A percentile compares a stretch with the other conserved stretches of the same genome.
phyloP scores from a whole-genome alignment of 2,888 invertebrate species.

The Melipona beecheii region DNA sequence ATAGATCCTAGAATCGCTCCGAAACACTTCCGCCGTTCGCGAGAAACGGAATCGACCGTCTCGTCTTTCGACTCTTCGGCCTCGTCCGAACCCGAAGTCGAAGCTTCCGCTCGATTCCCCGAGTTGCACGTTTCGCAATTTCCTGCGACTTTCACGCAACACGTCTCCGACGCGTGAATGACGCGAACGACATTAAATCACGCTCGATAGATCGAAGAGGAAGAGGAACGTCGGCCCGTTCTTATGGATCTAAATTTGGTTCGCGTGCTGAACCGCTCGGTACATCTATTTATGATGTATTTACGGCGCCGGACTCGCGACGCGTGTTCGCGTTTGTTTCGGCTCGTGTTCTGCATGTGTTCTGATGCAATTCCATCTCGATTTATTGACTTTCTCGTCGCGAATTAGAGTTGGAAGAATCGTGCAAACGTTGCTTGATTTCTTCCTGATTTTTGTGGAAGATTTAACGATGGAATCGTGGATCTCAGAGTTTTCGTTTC shows the following conservation, averaged over 20 bases:
- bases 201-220: neutral
- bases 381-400: too few relatives aligned
- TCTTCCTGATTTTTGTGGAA: too few relatives aligned
- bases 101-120: neutral
- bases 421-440: too few relatives aligned
- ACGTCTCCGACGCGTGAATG: neutral
- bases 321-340: slow-evolving; percentile 47
- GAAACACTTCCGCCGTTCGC: neutral
- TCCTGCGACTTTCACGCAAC: neutral
- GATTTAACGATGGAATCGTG: too few relatives aligned
- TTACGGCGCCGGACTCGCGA: slow-evolving; percentile 40
- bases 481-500: too few relatives aligned
- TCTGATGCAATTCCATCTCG: neutral
- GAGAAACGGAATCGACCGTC: neutral
- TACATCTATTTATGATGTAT: slow-evolving; percentile 59
- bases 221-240: neutral
- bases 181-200: neutral
- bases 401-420: neutral
- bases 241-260: slow-evolving; percentile 48
- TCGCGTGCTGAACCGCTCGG: slow-evolving; percentile 25
- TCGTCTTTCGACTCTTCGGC: neutral
- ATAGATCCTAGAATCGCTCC: neutral
- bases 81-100: neutral
- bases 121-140: slow-evolving; percentile 5
- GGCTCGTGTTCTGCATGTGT: neutral